phyloP scores from a whole-genome alignment of 1,140 invertebrate species.

The Zophobas atratus region DNA sequence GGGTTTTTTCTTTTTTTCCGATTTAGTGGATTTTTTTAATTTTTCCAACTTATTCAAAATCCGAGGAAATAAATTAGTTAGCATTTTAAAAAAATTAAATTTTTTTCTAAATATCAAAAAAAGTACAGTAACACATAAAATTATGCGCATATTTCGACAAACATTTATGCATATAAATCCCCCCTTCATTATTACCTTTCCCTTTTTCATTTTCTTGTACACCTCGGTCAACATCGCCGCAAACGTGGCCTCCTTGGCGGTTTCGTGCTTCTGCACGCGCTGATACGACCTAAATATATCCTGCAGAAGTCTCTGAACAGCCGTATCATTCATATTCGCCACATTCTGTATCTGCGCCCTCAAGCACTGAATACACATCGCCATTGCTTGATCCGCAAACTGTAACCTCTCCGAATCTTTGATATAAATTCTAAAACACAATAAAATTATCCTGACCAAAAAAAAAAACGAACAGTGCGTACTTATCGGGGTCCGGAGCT shows the following conservation, averaged over 20 bases:
- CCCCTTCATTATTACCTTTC: slow-evolving; percentile 64
- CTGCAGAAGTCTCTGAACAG: slow-evolving; percentile 69
- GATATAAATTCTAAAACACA: slow-evolving; percentile 79
- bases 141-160: no score
- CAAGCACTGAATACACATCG: slow-evolving; percentile 77
- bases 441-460: slow-evolving; percentile 25
- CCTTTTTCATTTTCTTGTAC: slow-evolving; percentile 71
- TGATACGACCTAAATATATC: slow-evolving; percentile 77
- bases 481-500: slow-evolving; percentile 88
- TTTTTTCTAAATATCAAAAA: no score
- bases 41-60: slow-evolving; percentile 1
- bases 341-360: slow-evolving; percentile 66
- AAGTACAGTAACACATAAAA: no score
- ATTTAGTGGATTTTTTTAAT: neutral
- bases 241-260: slow-evolving; percentile 72
- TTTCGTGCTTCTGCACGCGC: slow-evolving; percentile 74
- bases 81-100: slow-evolving; percentile 38
- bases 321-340: slow-evolving; percentile 55
- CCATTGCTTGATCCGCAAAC: slow-evolving; percentile 82
- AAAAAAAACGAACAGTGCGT: slow-evolving; percentile 57
- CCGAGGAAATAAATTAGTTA: no score
- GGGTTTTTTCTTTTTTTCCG: no score
- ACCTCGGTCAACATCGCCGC: slow-evolving; percentile 74
- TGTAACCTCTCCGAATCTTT: slow-evolving; percentile 85
- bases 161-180: no score